Base-by-base conservation (phyloP, 2,797 vertebrate genomes). In the Dryobates pubescens region DNA sequence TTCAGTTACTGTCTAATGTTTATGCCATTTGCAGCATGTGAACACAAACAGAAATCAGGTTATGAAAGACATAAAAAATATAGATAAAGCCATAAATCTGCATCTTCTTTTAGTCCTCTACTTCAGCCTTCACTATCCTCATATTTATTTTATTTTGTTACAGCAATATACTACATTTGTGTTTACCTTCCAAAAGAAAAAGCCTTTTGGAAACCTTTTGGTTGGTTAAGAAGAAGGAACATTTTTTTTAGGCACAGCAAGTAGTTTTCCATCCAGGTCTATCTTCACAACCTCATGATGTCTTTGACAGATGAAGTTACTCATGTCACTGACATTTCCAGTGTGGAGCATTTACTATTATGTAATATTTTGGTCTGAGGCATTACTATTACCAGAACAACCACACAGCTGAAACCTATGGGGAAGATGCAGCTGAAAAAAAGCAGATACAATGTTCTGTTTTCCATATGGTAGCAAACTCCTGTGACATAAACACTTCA, bases 1-100 rank as follows among this genome's bases (percentile, higher is more conserved):
- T 89, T 78, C 90, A 59, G 47, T 83, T 88, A 36, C n/a, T 59
- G 62, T 62, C 70, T 63, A 63, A 61, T 57, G 38, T 49, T 87
- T 63, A 20, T 89, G 72, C n/a, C 32, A 75, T 43, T 77, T 92
- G 47, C 62, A 86, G 32, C 38, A 43, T 20, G 18, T 65, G 81
- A 90, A 86, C 53, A 47, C 58, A 89, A 90, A 74, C 36, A 87
- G 86, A 94, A 83, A 85, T 30, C 53, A 68, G 65, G 26, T 10
- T 23, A 62, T 43, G 34, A 89, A 83, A 84, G 56, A 36, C 26
- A 56, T 51, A 38, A 63, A 34, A 20, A 56, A 29, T 75, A 80
- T 6, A 82, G 49, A 56, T 68, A 67, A 76, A 86, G 26, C 45
- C 67, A 51, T 68, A 74, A 74, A 81, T 78, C 30, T 69, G 4